These are phyloP conservation scores for Tursiops truncatus DNA, from an alignment of 2,113 vertebrate species.

Conservation along the genomic window DNA sequence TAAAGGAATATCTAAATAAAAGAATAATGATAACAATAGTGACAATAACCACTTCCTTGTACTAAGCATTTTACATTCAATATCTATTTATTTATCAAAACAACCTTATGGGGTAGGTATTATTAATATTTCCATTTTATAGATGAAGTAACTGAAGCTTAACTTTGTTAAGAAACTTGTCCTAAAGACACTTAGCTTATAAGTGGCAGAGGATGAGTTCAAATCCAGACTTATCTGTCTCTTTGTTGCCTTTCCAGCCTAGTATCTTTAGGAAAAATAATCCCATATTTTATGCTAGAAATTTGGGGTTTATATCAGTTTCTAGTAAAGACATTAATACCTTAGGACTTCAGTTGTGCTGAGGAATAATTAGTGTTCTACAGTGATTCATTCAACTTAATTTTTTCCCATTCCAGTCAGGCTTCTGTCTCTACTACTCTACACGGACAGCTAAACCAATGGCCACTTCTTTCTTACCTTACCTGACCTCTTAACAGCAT, in stretches of 20 bases:
- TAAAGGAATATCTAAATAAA: slow-evolving; percentile 3
- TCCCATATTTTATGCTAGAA: slow-evolving; percentile 9
- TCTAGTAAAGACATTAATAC: slow-evolving; percentile 31
- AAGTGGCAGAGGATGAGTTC: not conserved
- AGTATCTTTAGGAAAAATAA: not conserved
- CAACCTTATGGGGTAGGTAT: not conserved
- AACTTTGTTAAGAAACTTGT: slow-evolving; percentile 8
- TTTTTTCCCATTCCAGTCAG: not conserved
- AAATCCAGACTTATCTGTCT: slow-evolving; percentile 18
- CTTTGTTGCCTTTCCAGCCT: not conserved
- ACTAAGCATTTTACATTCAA: not conserved
- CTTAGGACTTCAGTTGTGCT: slow-evolving; percentile 2
- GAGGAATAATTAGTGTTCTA: not conserved
- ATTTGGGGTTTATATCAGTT: slow-evolving; percentile 4
- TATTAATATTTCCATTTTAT: not conserved
- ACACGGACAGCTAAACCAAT: not conserved
- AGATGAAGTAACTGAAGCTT: not conserved
- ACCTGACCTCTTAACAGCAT: slow-evolving; percentile 19
- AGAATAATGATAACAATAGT: not conserved
- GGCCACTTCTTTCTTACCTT: not conserved
- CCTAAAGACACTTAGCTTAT: not conserved
- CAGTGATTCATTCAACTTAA: not conserved
- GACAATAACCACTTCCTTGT: not conserved
- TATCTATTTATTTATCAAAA: not conserved
- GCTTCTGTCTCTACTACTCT: not conserved